A percentile compares a stretch with the other conserved stretches of the same genome.
Conservation (phyloP, 2,888 invertebrate genomes). For the Chloroclystis v-ata region DNA sequence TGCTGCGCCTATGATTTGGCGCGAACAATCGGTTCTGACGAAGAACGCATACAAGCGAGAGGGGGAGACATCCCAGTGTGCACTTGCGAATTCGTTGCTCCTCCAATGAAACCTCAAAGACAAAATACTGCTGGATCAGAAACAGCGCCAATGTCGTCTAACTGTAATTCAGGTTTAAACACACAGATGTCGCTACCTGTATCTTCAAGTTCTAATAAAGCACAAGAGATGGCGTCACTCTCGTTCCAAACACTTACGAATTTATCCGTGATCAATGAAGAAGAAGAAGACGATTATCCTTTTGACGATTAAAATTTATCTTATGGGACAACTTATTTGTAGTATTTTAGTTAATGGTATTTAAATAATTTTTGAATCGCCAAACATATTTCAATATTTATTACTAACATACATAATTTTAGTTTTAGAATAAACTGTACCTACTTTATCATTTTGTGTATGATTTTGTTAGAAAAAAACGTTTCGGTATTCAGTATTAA, state of each 20-base stretch:
- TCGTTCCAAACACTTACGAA: conserved; percentile 20
- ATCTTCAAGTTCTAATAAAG: neutral
- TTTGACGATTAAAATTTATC: conserved; percentile 29
- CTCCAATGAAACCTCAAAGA: neutral
- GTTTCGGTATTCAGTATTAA: no score
- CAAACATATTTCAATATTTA: neutral
- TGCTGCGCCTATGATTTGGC: conserved; percentile 49
- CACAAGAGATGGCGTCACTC: neutral
- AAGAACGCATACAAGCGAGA: conserved; percentile 46
- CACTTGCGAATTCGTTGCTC: conserved; percentile 10
- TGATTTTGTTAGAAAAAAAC: no score
- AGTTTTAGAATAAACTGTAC: neutral
- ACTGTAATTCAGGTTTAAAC: no score
- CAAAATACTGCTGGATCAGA: neutral
- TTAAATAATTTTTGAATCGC: no score
- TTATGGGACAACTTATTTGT: neutral
- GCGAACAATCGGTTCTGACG: conserved; percentile 50
- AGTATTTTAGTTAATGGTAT: no score
- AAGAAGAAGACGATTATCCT: conserved; percentile 55
- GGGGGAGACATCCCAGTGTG: conserved; percentile 34
- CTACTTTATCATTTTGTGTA: no score
- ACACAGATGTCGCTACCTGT: no score
- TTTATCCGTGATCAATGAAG: conserved; percentile 51
- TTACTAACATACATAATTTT: neutral
- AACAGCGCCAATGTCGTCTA: neutral